Conservation (phyloP, 2,888 invertebrate genomes). For the Eutolmus rufibarbis region DNA sequence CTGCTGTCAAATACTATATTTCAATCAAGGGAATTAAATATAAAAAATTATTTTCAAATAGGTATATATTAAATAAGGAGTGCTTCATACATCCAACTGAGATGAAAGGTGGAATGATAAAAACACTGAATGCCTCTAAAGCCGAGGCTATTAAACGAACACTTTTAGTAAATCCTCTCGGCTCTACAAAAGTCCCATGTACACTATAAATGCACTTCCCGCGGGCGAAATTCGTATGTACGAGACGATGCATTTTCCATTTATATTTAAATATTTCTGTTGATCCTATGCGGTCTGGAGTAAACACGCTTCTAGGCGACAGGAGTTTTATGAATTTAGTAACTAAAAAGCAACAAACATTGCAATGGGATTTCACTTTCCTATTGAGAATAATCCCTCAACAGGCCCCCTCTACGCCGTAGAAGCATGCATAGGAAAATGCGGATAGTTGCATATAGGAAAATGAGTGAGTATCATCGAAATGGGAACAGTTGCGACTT, state of each 20-base stretch:
- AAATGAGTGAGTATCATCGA: not conserved
- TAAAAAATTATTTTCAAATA: not conserved
- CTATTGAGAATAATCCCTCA: not conserved
- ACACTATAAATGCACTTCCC: not conserved
- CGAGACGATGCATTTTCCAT: not conserved
- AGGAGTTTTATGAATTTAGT: not conserved
- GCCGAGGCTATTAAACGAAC: not conserved
- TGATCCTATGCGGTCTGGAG: not conserved
- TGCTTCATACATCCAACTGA: not conserved
- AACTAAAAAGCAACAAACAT: not conserved
- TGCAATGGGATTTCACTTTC: not conserved
- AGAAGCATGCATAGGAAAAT: not conserved
- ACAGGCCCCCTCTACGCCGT: not conserved
- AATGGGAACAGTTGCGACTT: not conserved
- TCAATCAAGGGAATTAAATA: not conserved
- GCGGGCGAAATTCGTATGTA: not conserved
- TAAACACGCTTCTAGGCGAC: not conserved
- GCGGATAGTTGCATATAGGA: not conserved
- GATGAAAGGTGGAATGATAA: not conserved
- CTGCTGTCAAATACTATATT: not conserved
- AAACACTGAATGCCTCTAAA: not conserved
- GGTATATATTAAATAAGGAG: not conserved
- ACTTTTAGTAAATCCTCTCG: not conserved
- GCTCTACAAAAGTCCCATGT: not conserved
- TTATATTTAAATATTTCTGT: not conserved